Conservation (phyloP, 2,113 vertebrate genomes). For the Lynx canadensis region DNA sequence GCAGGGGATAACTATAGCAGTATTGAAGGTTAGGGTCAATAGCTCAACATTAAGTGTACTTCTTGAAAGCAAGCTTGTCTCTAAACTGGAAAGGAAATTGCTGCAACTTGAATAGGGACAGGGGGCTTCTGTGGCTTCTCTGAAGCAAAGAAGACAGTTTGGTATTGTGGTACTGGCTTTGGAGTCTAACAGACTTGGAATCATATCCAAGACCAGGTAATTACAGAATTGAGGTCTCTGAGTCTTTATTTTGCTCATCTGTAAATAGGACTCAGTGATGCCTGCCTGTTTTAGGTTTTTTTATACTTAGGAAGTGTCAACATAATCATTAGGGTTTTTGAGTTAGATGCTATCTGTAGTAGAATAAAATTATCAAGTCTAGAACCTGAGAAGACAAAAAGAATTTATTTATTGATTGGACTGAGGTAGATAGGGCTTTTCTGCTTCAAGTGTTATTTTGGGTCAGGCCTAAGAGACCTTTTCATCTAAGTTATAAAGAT, state of each 20-base stretch:
- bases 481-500: conserved; percentile 34
- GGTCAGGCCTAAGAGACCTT: background rate
- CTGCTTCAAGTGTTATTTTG: conserved; percentile 38
- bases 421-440: background rate
- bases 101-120: background rate
- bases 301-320: conserved; percentile 42
- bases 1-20: background rate
- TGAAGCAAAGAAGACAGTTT: background rate
- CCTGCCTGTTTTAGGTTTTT: background rate
- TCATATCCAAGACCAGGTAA: background rate
- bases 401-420: conserved; percentile 33
- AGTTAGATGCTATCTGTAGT: background rate
- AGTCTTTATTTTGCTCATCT: conserved; percentile 2
- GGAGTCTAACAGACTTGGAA: background rate
- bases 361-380: conserved; percentile 18
- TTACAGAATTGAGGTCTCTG: background rate
- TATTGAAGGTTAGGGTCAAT: background rate
- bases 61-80: conserved; percentile 29
- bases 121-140: background rate
- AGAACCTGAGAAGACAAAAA: background rate
- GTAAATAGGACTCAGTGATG: background rate
- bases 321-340: background rate
- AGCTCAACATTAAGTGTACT: background rate
- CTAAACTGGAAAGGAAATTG: conserved; percentile 32
- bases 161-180: background rate